These are phyloP conservation scores for Crenuchus spilurus DNA, from an alignment of 2,797 vertebrate genomes.

Conservation along the genomic window DNA sequence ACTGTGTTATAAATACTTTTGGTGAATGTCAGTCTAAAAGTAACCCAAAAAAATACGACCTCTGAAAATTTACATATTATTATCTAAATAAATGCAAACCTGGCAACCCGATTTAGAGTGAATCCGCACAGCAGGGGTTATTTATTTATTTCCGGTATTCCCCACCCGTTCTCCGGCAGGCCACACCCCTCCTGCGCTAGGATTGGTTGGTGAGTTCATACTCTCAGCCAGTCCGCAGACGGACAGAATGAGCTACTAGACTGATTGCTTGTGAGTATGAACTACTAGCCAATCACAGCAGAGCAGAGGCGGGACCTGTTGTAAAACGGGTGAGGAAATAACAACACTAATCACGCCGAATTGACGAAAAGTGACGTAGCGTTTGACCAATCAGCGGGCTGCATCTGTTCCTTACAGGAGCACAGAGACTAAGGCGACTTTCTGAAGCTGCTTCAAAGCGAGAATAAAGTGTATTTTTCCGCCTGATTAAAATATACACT, in stretches of 20 bases:
- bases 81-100: too few species aligned
- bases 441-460: not conserved
- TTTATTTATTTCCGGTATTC: not conserved
- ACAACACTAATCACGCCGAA: too few species aligned
- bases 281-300: not conserved
- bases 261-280: not conserved
- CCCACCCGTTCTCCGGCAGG: not conserved
- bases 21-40: too few species aligned
- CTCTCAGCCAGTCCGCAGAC: not conserved
- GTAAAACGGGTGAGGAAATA: not conserved
- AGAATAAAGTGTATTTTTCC: too few species aligned
- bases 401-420: too few species aligned
- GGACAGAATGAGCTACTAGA: not conserved
- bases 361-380: too few species aligned
- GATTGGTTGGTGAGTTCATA: not conserved
- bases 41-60: too few species aligned
- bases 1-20: too few species aligned
- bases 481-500: too few species aligned
- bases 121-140: conserved; percentile 49
- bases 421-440: too few species aligned
- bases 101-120: too few species aligned
- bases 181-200: not conserved
- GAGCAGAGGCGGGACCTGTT: not conserved
- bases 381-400: conserved; percentile 43
- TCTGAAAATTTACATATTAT: too few species aligned